These are phyloP conservation scores for Volucella zonaria DNA, from an alignment of 2,888 invertebrate genomes.

Conservation along the genomic window DNA sequence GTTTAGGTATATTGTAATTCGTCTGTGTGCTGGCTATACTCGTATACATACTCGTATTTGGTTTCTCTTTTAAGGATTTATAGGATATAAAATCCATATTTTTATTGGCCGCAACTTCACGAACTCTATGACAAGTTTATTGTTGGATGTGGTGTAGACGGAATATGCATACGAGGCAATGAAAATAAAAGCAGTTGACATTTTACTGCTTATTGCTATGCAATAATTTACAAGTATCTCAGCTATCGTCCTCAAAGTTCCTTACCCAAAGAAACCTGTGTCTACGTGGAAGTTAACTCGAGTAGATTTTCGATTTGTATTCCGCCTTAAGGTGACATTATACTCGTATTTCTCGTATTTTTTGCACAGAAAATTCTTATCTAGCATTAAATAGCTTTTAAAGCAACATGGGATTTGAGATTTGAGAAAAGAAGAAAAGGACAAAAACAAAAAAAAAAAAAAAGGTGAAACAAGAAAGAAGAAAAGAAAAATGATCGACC, in stretches of 20 bases:
- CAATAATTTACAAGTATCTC: slow-evolving; percentile 62
- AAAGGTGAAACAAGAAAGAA: slow-evolving; percentile 7
- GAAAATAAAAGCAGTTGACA: slow-evolving; percentile 61
- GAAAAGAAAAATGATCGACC: slow-evolving; percentile 24
- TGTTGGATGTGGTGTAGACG: slow-evolving; percentile 30
- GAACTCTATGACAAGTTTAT: slow-evolving; percentile 37
- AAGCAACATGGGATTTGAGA: slow-evolving; percentile 37
- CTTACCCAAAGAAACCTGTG: slow-evolving; percentile 7
- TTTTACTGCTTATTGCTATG: slow-evolving; percentile 68
- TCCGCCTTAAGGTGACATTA: slow-evolving; percentile 55
- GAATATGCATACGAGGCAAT: slow-evolving; percentile 57
- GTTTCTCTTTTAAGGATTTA: slow-evolving; percentile 32
- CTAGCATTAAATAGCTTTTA: slow-evolving; percentile 45
- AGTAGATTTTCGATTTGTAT: slow-evolving; percentile 63
- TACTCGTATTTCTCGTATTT: slow-evolving; percentile 18
- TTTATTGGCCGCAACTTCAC: slow-evolving; percentile 50
- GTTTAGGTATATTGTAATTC: background rate
- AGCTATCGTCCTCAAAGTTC: slow-evolving; percentile 25
- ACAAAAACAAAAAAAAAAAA: background rate
- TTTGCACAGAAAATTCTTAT: slow-evolving; percentile 48
- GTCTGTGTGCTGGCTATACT: too few relatives aligned
- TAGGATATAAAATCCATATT: slow-evolving; percentile 51
- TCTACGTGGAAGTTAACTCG: background rate
- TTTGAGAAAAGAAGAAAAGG: slow-evolving; percentile 16
- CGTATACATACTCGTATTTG: slow-evolving; percentile 27